Conservation (phyloP, 2,113 vertebrate species). For the Stegostoma tigrinum region DNA sequence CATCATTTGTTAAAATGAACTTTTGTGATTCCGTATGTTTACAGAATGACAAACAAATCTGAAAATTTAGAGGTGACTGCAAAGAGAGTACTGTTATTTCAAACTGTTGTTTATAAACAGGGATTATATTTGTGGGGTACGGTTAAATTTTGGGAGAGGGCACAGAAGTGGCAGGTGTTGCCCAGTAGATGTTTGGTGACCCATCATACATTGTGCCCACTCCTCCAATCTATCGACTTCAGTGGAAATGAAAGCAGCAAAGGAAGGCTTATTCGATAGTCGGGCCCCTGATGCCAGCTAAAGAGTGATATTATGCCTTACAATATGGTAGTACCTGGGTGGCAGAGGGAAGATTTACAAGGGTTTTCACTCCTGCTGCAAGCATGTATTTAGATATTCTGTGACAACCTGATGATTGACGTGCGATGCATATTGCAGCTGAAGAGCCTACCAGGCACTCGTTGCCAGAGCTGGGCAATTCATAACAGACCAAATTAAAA, state of each 20-base stretch:
- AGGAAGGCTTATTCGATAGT: neutral
- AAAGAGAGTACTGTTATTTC: neutral
- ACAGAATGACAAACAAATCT: neutral
- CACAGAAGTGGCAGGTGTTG: neutral
- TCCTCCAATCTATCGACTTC: neutral
- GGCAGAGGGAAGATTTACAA: neutral
- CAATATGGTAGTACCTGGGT: neutral
- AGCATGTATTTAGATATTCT: too few relatives aligned
- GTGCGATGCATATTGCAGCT: neutral
- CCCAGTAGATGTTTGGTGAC: neutral
- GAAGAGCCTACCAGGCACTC: neutral
- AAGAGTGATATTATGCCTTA: neutral
- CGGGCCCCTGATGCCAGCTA: neutral
- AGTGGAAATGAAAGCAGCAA: neutral
- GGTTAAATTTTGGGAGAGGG: neutral
- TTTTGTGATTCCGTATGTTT: neutral
- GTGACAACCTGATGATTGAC: neutral
- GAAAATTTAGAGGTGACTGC: neutral
- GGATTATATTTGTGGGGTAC: neutral
- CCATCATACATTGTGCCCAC: neutral
- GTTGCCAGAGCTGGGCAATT: neutral
- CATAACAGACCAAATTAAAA: neutral
- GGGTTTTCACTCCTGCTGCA: neutral
- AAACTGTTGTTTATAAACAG: neutral
- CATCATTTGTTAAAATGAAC: neutral